Evolutionary conservation across 2,113 vertebrate genomes (phyloP).

Genomic region (Rallus limicola): DNA sequence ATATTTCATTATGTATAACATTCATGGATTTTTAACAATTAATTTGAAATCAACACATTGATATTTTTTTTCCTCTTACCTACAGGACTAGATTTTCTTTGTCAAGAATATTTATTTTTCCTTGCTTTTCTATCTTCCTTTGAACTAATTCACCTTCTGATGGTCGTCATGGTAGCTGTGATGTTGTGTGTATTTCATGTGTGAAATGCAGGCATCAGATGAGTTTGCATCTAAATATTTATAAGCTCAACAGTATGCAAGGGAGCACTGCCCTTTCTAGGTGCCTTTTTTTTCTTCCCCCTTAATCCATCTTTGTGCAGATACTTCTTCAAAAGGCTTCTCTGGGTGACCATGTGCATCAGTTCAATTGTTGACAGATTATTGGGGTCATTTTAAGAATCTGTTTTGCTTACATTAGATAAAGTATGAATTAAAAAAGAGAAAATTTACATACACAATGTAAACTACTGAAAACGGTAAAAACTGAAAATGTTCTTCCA

Average conservation of each 20-base stretch:
- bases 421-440: background rate
- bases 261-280: background rate
- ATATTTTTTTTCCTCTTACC: background rate
- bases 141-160: background rate
- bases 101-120: background rate
- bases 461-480: background rate
- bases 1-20: background rate
- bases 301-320: background rate
- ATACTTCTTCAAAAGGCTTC: background rate
- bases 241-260: background rate
- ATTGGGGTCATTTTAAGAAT: background rate
- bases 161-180: background rate
- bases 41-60: background rate
- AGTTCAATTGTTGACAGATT: background rate
- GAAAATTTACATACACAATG: background rate
- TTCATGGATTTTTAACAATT: background rate
- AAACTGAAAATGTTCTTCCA: background rate
- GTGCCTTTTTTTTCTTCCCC: background rate
- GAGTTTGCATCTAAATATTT: background rate
- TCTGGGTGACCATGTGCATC: background rate
- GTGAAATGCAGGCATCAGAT: background rate
- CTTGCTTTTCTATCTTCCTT: background rate
- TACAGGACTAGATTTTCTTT: background rate
- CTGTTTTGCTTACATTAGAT: background rate
- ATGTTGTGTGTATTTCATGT: background rate